Percentiles rank a stretch among this genome's conserved stretches.
Conservation (phyloP, 2,113 vertebrate genomes). For the Ammodytes marinus region DNA sequence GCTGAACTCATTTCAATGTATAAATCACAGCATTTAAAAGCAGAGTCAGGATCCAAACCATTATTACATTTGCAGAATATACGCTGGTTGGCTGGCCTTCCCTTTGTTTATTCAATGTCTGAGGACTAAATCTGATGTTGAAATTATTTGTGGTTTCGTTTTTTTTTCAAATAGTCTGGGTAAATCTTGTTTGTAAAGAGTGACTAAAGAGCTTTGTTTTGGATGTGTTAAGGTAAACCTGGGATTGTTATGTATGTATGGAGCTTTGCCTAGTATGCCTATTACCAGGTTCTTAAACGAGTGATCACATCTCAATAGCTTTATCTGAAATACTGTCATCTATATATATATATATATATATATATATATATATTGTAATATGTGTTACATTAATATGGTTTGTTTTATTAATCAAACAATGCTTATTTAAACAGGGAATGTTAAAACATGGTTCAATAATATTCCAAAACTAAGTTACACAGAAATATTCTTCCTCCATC, state of each 20-base stretch:
- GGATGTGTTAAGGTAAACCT: neutral
- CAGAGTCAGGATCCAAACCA: conserved; percentile 31
- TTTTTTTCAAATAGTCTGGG: neutral
- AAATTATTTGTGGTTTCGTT: neutral
- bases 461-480: neutral
- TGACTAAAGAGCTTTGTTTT: neutral
- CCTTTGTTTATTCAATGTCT: conserved; percentile 35
- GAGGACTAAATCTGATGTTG: conserved; percentile 6
- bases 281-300: neutral
- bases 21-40: conserved; percentile 22
- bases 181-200: neutral
- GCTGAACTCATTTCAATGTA: conserved; percentile 38
- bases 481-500: neutral
- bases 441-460: neutral
- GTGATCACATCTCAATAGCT: no score
- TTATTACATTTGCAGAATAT: conserved; percentile 45
- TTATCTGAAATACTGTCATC: no score
- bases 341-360: no score
- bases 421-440: no score
- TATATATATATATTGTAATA: no score
- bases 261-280: neutral
- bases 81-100: conserved; percentile 11
- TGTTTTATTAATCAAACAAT: neutral
- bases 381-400: neutral
- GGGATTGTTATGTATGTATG: neutral